These are phyloP conservation scores for Calidris pugnax DNA, from an alignment of 2,113 vertebrate species.

Conservation along the genomic window DNA sequence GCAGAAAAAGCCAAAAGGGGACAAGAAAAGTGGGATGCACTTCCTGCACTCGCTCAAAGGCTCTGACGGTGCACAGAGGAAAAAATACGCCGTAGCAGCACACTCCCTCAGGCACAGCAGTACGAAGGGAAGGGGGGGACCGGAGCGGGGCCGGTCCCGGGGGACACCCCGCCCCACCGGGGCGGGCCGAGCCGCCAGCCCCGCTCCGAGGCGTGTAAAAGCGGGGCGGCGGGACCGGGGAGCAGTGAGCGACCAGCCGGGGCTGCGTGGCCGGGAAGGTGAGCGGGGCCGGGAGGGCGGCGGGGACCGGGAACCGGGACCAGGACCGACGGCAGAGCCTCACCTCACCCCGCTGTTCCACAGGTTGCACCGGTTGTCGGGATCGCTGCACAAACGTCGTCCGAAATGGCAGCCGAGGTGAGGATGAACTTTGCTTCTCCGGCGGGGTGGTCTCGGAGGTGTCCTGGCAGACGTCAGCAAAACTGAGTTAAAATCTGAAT, in stretches of 20 bases:
- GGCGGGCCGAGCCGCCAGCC: constrained; percentile 32
- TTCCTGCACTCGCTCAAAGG: rapidly evolving
- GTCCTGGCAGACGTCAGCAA: neutral
- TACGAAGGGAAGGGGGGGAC: neutral
- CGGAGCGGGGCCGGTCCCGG: neutral
- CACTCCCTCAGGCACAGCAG: neutral
- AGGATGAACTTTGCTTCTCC: constrained; percentile 4
- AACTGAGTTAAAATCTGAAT: neutral
- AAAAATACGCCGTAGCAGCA: rapidly evolving
- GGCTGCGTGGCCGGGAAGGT: neutral
- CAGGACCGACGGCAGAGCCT: neutral
- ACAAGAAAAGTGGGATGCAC: neutral
- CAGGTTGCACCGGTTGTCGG: neutral
- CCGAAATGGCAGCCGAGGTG: constrained; percentile 77
- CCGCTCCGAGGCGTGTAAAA: constrained; percentile 4
- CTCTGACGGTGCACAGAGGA: no score
- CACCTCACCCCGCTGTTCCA: neutral
- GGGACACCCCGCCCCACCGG: constrained; percentile 10
- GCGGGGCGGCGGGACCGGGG: neutral
- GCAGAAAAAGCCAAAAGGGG: neutral
- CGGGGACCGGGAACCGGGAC: neutral
- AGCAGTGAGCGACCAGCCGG: neutral
- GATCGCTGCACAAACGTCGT: neutral
- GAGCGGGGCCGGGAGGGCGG: neutral
- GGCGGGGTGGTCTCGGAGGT: neutral